These are phyloP conservation scores for Thecophora atra DNA, from an alignment of 2,888 invertebrate genomes.

Conservation along the genomic window DNA sequence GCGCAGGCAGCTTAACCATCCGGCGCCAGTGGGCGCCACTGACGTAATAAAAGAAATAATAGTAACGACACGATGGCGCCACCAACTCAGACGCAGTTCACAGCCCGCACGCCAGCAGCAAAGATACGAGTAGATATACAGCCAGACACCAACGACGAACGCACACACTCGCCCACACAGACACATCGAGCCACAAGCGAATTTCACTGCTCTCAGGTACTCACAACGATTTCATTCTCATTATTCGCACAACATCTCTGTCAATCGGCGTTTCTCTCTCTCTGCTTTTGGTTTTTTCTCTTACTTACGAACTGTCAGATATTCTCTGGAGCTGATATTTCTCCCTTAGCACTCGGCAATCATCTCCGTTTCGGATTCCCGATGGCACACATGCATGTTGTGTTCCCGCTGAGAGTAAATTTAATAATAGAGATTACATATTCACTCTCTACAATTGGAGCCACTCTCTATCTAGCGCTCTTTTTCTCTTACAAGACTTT, in stretches of 20 bases:
- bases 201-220: conserved; percentile 15
- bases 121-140: not conserved
- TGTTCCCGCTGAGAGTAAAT: not conserved
- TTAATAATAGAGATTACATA: not conserved
- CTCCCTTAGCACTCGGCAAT: not conserved
- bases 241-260: not conserved
- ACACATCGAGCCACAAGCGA: not conserved
- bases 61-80: conserved; percentile 65
- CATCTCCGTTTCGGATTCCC: not conserved
- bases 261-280: not conserved
- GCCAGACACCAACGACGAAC: conserved; percentile 30
- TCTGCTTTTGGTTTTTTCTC: not conserved
- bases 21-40: conserved; percentile 66
- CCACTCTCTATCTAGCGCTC: not conserved
- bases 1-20: conserved; percentile 49
- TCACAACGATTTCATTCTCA: conserved; percentile 13
- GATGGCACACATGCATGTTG: not conserved
- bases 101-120: conserved; percentile 23
- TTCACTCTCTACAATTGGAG: not conserved
- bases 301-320: too few relatives aligned
- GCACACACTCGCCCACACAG: conserved; percentile 23
- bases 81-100: conserved; percentile 49
- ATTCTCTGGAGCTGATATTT: not conserved
- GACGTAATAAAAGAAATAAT: conserved; percentile 66
- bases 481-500: not conserved